These are phyloP conservation scores for Phodopus roborovskii DNA, from an alignment of 2,113 vertebrate genomes.

Conservation along the genomic window DNA sequence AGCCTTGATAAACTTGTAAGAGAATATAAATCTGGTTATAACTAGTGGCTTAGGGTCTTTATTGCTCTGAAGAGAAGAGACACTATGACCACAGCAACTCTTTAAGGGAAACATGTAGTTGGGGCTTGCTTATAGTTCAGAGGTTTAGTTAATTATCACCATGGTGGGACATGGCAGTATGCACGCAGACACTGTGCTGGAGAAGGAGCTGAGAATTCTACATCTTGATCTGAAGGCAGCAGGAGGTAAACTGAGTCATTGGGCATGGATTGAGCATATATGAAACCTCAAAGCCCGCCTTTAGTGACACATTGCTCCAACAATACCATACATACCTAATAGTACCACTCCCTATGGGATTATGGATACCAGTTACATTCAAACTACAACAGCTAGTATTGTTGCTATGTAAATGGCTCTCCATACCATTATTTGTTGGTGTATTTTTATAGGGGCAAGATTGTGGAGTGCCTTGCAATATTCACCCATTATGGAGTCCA, in stretches of 20 bases:
- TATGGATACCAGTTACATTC: background rate
- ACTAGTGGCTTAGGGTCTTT: background rate
- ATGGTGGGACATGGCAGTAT: background rate
- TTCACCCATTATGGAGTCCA: background rate
- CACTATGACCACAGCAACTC: background rate
- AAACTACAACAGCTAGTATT: background rate
- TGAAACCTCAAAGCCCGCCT: background rate
- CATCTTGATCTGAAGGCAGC: background rate
- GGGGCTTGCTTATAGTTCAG: background rate
- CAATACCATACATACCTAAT: background rate
- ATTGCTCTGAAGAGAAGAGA: background rate
- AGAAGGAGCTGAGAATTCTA: background rate
- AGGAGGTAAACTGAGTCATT: background rate
- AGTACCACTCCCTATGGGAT: background rate
- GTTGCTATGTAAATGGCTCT: constrained; percentile 7
- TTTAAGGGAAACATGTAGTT: background rate
- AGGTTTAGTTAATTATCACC: background rate
- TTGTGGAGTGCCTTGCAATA: constrained; percentile 33
- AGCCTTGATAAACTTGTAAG: background rate
- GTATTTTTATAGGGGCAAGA: background rate
- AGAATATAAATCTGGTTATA: constrained; percentile 45
- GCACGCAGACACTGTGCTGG: background rate
- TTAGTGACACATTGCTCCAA: background rate
- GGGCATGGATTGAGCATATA: background rate
- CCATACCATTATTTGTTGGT: background rate